Evolutionary conservation across 1,140 invertebrate genomes (phyloP).

Genomic region (Cydia pomonella): DNA sequence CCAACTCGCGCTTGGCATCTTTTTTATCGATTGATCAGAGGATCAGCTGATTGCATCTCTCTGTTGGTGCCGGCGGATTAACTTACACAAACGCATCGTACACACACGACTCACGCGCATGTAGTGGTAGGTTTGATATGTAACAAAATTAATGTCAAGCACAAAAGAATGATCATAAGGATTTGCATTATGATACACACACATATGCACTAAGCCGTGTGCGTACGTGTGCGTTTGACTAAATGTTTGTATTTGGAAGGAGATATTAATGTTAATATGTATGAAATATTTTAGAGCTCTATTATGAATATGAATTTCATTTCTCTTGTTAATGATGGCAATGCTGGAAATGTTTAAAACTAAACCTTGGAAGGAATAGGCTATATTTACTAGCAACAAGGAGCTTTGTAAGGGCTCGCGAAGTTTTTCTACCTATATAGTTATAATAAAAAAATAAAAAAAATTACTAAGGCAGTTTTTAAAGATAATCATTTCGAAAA

Average conservation of each 20-base stretch:
- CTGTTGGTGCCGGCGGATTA: conserved; percentile 74
- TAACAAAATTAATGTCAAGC: conserved; percentile 50
- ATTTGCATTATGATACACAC: conserved; percentile 53
- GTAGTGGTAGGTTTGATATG: conserved; percentile 16
- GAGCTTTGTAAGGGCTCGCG: too few relatives aligned
- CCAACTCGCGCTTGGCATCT: conserved; percentile 24
- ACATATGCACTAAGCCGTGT: conserved; percentile 36
- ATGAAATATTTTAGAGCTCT: background rate
- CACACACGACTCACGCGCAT: conserved; percentile 38
- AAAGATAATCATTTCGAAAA: too few relatives aligned
- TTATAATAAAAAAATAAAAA: too few relatives aligned
- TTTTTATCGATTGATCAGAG: conserved; percentile 74
- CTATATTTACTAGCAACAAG: too few relatives aligned
- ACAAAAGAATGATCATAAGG: conserved; percentile 53
- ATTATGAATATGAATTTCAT: background rate
- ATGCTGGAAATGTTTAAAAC: background rate
- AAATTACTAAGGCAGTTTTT: too few relatives aligned
- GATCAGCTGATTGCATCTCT: conserved; percentile 74
- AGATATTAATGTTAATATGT: background rate
- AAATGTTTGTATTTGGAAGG: conserved; percentile 30
- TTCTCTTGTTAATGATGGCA: background rate
- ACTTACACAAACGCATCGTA: conserved; percentile 41
- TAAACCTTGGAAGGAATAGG: background rate
- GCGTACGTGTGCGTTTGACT: conserved; percentile 35
- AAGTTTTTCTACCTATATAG: too few relatives aligned